Evolutionary conservation across 2,888 invertebrate genomes (phyloP).

Genomic region (Torymus tubicola): DNA sequence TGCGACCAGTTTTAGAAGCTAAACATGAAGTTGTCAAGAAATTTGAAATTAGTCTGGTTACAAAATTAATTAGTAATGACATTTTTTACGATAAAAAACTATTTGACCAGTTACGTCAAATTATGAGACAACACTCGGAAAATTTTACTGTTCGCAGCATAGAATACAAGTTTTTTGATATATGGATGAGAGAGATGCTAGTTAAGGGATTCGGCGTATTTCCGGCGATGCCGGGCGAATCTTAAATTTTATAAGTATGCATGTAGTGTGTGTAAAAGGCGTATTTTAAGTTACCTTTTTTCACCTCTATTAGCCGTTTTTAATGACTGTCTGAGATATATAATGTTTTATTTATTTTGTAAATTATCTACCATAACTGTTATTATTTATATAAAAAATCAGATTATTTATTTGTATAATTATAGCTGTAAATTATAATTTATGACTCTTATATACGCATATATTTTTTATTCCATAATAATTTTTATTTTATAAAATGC

Average conservation of each 20-base stretch:
- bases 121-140: background rate
- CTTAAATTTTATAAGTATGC: background rate
- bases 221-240: background rate
- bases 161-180: slow-evolving; percentile 12
- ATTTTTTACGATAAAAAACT: background rate
- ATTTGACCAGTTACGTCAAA: background rate
- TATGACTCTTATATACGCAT: no score
- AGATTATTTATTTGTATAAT: no score
- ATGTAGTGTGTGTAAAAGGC: background rate
- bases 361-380: no score
- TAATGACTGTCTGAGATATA: background rate
- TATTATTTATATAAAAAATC: no score
- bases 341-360: no score
- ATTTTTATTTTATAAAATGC: no score
- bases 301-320: background rate
- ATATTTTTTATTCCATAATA: no score
- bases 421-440: no score
- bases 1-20: background rate
- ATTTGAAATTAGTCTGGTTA: background rate
- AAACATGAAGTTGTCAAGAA: slow-evolving; percentile 18
- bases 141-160: slow-evolving; percentile 4
- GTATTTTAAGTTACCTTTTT: background rate
- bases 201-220: slow-evolving; percentile 12
- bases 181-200: slow-evolving; percentile 1
- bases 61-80: background rate